Percentiles rank a stretch among this genome's conserved stretches.
phyloP scores from a whole-genome alignment of 1,140 invertebrate species.

The Triops cancriformis region DNA sequence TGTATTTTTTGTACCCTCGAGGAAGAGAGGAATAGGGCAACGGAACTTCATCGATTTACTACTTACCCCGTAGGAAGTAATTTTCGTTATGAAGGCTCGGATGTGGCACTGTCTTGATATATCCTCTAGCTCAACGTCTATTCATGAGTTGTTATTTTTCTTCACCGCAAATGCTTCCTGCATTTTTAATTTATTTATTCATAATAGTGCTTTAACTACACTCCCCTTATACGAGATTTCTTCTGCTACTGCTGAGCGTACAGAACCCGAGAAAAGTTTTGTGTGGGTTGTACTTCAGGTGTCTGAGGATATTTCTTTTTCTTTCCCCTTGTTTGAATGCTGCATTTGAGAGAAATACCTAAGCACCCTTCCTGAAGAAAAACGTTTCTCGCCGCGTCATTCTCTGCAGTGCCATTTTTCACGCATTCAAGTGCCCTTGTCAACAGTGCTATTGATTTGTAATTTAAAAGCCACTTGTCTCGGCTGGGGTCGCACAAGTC shows the following conservation, averaged over 20 bases:
- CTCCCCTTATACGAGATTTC: neutral
- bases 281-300: neutral
- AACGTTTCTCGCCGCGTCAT: neutral
- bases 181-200: neutral
- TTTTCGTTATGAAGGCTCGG: too few relatives aligned
- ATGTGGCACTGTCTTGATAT: neutral
- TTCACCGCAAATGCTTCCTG: neutral
- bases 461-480: neutral
- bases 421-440: slow-evolving; percentile 5
- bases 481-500: neutral
- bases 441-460: neutral
- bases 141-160: neutral
- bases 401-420: neutral
- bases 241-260: too few relatives aligned
- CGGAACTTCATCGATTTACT: too few relatives aligned
- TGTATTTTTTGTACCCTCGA: too few relatives aligned
- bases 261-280: neutral
- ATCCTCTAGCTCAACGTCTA: neutral
- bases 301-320: neutral
- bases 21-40: too few relatives aligned
- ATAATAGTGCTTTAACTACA: neutral
- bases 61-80: too few relatives aligned
- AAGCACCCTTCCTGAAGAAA: neutral
- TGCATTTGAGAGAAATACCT: neutral
- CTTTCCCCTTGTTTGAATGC: neutral